phyloP scores from a whole-genome alignment of 1,140 invertebrate species.

The Cyclargus thomasi region DNA sequence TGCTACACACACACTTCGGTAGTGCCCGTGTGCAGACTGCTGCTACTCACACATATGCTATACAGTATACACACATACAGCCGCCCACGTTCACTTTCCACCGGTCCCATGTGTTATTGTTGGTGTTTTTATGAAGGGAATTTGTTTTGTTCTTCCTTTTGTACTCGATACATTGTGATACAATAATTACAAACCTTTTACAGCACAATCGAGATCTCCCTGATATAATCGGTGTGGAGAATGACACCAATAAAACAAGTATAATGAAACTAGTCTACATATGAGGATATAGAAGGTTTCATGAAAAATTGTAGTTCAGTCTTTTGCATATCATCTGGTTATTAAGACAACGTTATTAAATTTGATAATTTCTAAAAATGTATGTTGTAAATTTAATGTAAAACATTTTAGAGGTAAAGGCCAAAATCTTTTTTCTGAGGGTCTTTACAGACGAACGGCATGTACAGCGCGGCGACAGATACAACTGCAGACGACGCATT shows the following conservation, averaged over 20 bases:
- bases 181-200: constrained; percentile 4
- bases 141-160: constrained; percentile 21
- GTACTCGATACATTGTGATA: constrained; percentile 15
- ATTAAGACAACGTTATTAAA: too few species aligned
- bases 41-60: constrained; percentile 23
- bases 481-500: too few species aligned
- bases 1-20: constrained; percentile 28
- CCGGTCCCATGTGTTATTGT: constrained; percentile 27
- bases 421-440: too few species aligned
- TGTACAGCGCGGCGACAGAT: too few species aligned
- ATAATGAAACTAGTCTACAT: too few species aligned
- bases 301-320: too few species aligned
- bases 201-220: neutral
- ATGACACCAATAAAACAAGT: neutral
- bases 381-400: too few species aligned
- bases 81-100: constrained; percentile 52
- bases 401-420: too few species aligned
- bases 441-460: too few species aligned
- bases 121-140: constrained; percentile 26
- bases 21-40: neutral
- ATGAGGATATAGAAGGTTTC: too few species aligned
- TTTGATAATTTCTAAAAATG: too few species aligned
- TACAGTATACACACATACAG: constrained; percentile 23
- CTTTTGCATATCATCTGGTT: too few species aligned
- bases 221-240: neutral